These are phyloP conservation scores for Pelecanoides urinatrix DNA, from an alignment of 2,113 vertebrate species.

Conservation along the genomic window DNA sequence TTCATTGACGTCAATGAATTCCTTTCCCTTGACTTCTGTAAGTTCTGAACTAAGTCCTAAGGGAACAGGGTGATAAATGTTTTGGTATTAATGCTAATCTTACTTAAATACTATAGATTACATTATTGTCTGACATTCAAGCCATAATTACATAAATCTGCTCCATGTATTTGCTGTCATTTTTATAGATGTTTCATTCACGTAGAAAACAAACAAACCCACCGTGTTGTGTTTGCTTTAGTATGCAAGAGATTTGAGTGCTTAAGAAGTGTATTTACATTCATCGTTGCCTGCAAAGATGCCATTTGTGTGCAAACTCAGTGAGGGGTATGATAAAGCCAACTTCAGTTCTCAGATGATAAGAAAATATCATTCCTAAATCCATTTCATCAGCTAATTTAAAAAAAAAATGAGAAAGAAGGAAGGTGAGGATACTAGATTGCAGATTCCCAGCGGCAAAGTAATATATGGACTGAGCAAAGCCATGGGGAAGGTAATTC, in stretches of 20 bases:
- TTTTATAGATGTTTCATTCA: background rate
- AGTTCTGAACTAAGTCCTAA: background rate
- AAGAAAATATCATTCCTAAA: constrained; percentile 37
- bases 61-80: background rate
- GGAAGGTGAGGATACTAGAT: background rate
- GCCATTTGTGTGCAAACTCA: background rate
- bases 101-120: background rate
- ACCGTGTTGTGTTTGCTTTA: background rate
- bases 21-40: background rate
- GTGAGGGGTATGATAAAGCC: background rate
- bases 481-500: constrained; percentile 20
- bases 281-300: background rate
- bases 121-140: constrained; percentile 9
- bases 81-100: background rate
- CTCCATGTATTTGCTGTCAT: background rate
- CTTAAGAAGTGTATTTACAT: constrained; percentile 37
- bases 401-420: background rate
- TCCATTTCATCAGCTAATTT: background rate
- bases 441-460: background rate
- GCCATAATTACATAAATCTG: constrained; percentile 13
- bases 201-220: background rate
- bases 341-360: constrained; percentile 20
- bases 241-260: background rate
- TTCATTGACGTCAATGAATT: background rate
- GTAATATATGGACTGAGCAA: background rate